Evolutionary conservation across 1,140 invertebrate species (phyloP), one percentile per base, ranked within the genome.

Genomic region (Tetragnatha versicolor): DNA sequence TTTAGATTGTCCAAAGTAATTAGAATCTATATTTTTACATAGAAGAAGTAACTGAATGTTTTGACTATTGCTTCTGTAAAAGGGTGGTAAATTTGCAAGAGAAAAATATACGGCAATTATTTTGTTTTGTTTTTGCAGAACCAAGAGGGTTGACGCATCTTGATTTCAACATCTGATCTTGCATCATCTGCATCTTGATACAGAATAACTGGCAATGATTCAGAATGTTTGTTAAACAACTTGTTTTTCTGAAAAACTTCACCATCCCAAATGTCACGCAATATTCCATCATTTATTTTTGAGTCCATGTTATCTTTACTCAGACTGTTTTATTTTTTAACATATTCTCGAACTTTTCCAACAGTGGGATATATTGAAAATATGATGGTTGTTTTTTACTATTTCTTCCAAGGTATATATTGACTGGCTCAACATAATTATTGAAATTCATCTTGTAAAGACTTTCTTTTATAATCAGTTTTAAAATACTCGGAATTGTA

Each of bases 111-210:
- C 68, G 2, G 22, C 47, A 12, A 70, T 6, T 31, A 70, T 12
- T 53, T 70, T 70, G 31, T 53, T 2, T 53, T 2, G 33, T 51
- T 35, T 70, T 70, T n/a, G 68, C 68, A 51, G 47, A 70, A 31
- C 68, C 68, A 31, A 70, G 49, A 29, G 47, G 68, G 25, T 70
- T 70, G n/a, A 35, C 68, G n/a, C n/a, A n/a, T n/a, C n/a, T n/a
- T n/a, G n/a, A n/a, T n/a, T n/a, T n/a, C n/a, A n/a, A n/a, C n/a
- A n/a, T n/a, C n/a, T n/a, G n/a, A n/a, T n/a, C n/a, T n/a, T 9
- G 53, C 37, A 51, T 70, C 68, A 51, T 51, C 49, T 9, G 68
- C n/a, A 39, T 70, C 68, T 33, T 70, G 45, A 53, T 37, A 70
- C 10, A 68, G 4, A 20, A 63, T 42, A 2, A 66, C 39, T 10